Evolutionary conservation across 2,797 vertebrate species (phyloP).

Genomic region (Muscicapa striata): DNA sequence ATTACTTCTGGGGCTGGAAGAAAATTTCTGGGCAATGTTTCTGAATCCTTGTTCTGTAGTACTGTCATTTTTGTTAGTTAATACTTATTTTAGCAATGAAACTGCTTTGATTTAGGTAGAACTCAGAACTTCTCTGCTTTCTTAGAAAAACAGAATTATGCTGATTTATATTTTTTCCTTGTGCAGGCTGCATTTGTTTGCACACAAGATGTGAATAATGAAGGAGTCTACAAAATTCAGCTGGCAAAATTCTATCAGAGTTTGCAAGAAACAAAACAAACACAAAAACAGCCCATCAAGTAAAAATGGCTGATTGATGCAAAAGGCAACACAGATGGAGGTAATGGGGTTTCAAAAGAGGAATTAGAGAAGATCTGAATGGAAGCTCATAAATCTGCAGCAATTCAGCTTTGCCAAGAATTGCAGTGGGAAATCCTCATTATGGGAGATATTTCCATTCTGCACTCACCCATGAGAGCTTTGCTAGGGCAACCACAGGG

Average conservation of each 20-base stretch:
- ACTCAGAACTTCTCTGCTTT: slow-evolving; percentile 1
- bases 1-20: neutral
- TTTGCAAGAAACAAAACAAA: slow-evolving; percentile 49
- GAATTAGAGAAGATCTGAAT: slow-evolving; percentile 29
- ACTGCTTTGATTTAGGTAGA: neutral
- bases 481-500: neutral
- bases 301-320: slow-evolving; percentile 43
- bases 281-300: slow-evolving; percentile 44
- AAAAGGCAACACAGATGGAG: slow-evolving; percentile 59
- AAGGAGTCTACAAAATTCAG: slow-evolving; percentile 46
- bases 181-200: slow-evolving; percentile 48
- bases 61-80: neutral
- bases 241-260: slow-evolving; percentile 20
- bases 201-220: slow-evolving; percentile 58
- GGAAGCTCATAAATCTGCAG: neutral
- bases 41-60: neutral
- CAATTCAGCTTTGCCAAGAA: slow-evolving; percentile 25
- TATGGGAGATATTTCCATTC: neutral
- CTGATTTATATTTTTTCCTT: slow-evolving; percentile 40
- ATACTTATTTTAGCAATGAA: neutral
- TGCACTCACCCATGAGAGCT: neutral
- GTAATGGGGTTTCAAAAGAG: slow-evolving; percentile 54
- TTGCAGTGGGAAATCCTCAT: slow-evolving; percentile 35
- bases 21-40: neutral
- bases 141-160: slow-evolving; percentile 16